Evolutionary conservation across 2,113 vertebrate genomes (phyloP).

Genomic region (Otus sunia): DNA sequence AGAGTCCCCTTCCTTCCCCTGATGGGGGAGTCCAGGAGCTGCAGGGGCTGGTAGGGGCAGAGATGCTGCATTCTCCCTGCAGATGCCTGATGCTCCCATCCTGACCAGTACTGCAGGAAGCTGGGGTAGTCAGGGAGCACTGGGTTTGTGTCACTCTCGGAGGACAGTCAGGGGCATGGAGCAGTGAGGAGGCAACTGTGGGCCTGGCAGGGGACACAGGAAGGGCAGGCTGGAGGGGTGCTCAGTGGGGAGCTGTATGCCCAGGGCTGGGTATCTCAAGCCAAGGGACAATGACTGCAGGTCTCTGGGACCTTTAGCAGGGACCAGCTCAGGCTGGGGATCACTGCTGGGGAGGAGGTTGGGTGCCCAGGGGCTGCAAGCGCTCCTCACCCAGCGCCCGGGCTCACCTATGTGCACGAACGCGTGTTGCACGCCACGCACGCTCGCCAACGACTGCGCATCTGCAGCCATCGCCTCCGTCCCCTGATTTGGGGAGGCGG

Average conservation of each 20-base stretch:
- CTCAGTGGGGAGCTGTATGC: neutral
- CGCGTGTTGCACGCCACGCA: accelerated
- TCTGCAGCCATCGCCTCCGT: accelerated
- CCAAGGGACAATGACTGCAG: accelerated
- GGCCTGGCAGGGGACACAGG: neutral
- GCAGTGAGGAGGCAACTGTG: neutral
- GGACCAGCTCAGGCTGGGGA: neutral
- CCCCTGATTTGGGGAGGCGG: neutral
- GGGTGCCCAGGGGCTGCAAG: neutral
- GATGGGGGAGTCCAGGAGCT: neutral
- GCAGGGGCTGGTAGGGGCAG: neutral
- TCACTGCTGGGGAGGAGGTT: neutral
- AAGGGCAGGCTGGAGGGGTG: neutral
- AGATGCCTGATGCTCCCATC: neutral
- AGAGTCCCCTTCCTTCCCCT: too few species aligned
- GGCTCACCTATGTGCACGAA: neutral
- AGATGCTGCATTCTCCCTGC: accelerated
- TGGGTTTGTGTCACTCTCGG: accelerated
- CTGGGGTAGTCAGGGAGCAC: accelerated
- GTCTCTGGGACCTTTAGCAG: neutral
- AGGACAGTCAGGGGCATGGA: too few species aligned
- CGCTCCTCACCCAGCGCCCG: accelerated
- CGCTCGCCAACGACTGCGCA: accelerated
- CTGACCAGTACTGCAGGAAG: neutral
- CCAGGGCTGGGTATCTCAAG: accelerated